These are phyloP conservation scores for Meandrusa payeni DNA, from an alignment of 2,888 invertebrate species.

Conservation along the genomic window DNA sequence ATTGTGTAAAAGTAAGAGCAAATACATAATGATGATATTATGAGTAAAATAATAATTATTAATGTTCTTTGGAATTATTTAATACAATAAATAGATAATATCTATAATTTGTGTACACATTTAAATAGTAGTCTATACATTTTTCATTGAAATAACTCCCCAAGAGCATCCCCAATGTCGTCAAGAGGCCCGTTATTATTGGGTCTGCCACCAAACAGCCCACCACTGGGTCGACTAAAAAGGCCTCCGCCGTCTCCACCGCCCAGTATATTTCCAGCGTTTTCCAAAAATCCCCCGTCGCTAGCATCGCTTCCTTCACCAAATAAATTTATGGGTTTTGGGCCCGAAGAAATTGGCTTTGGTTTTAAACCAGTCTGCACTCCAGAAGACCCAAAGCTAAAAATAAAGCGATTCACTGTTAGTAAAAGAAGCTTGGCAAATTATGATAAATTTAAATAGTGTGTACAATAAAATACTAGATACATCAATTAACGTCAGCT, in stretches of 20 bases:
- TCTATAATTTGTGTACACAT: too few relatives aligned
- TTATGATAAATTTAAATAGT: too few relatives aligned
- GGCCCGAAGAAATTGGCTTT: slow-evolving; percentile 62
- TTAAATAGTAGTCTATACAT: background rate
- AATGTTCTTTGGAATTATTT: too few relatives aligned
- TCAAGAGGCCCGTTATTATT: slow-evolving; percentile 58
- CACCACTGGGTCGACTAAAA: slow-evolving; percentile 34
- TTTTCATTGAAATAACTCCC: slow-evolving; percentile 46
- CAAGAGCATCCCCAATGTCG: slow-evolving; percentile 65
- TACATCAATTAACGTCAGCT: too few relatives aligned
- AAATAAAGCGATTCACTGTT: too few relatives aligned
- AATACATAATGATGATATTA: too few relatives aligned
- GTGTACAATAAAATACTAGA: too few relatives aligned
- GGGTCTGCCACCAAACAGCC: slow-evolving; percentile 34
- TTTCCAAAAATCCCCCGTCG: slow-evolving; percentile 48
- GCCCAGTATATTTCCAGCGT: slow-evolving; percentile 35
- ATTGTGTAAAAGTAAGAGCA: too few relatives aligned
- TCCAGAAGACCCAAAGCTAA: slow-evolving; percentile 65
- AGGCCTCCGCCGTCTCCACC: slow-evolving; percentile 25
- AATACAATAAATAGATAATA: too few relatives aligned
- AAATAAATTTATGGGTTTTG: slow-evolving; percentile 61
- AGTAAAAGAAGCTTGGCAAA: too few relatives aligned
- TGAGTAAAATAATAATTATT: too few relatives aligned
- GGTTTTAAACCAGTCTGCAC: slow-evolving; percentile 71
- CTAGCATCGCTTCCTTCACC: slow-evolving; percentile 50